A percentile compares a stretch with the other conserved stretches of the same genome.
These are phyloP conservation scores for Agrotis segetum DNA, from an alignment of 2,888 invertebrate species.

Conservation along the genomic window DNA sequence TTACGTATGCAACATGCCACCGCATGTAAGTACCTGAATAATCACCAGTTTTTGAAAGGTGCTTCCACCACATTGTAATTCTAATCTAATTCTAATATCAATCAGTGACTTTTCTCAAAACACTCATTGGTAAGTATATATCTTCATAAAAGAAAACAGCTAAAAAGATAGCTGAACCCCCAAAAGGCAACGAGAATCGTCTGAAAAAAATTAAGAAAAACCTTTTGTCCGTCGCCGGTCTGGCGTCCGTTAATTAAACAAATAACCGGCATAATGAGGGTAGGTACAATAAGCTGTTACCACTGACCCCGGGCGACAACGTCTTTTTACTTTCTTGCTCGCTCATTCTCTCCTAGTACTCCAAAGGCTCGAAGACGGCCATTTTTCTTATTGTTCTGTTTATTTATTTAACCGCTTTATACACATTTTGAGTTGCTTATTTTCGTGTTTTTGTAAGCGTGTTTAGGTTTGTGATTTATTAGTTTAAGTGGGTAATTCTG, in stretches of 20 bases:
- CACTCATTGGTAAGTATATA: background rate
- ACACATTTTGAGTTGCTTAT: conserved; percentile 43
- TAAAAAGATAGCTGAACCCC: conserved; percentile 27
- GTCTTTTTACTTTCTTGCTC: conserved; percentile 56
- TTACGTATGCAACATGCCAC: too few species aligned
- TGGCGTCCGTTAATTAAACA: conserved; percentile 77
- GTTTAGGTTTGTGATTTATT: conserved; percentile 50
- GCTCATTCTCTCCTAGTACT: conserved; percentile 47
- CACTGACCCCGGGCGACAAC: conserved; percentile 56
- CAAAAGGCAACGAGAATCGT: conserved; percentile 34
- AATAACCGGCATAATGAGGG: conserved; percentile 78
- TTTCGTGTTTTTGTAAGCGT: conserved; percentile 28
- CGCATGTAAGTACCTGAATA: too few species aligned
- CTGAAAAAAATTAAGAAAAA: conserved; percentile 64
- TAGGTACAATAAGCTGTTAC: conserved; percentile 70
- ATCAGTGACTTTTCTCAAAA: conserved; percentile 9
- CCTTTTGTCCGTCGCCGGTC: conserved; percentile 73
- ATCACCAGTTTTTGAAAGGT: background rate
- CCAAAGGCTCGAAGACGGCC: conserved; percentile 9
- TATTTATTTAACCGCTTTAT: conserved; percentile 52
- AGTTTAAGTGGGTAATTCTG: conserved; percentile 25
- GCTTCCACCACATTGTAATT: background rate
- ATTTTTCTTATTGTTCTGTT: conserved; percentile 49
- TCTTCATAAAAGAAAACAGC: conserved; percentile 40
- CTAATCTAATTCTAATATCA: background rate